A percentile compares a stretch with the other conserved stretches of the same genome.
phyloP scores from a whole-genome alignment of 2,888 invertebrate species.

The Mallateleia sp. region DNA sequence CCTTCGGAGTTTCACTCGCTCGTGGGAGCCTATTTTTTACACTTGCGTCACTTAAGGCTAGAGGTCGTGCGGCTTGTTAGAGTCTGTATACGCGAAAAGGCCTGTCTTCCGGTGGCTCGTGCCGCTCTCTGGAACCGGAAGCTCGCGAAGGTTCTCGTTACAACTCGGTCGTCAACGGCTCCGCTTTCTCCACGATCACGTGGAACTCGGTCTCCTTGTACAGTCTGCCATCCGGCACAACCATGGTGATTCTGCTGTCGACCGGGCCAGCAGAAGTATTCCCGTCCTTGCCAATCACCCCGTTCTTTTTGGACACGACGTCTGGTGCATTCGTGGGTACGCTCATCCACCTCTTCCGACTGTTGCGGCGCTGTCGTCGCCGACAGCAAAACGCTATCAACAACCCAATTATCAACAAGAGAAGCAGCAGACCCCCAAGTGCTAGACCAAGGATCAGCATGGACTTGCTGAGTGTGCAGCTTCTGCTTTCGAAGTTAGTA shows the following conservation, averaged over 20 bases:
- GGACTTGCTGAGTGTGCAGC: constrained; percentile 86
- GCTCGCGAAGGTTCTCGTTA: constrained; percentile 89
- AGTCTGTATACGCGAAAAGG: constrained; percentile 84
- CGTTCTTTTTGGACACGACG: constrained; percentile 90
- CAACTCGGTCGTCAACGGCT: constrained; percentile 95
- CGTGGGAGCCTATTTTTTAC: constrained; percentile 38
- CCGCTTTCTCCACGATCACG: constrained; percentile 96
- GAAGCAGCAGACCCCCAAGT: constrained; percentile 80
- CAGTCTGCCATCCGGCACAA: constrained; percentile 95
- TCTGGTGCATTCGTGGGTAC: constrained; percentile 88
- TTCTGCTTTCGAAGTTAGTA: constrained; percentile 84
- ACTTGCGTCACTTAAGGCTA: constrained; percentile 26
- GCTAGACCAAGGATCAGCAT: constrained; percentile 84
- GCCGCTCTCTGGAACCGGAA: constrained; percentile 76
- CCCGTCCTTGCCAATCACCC: constrained; percentile 89
- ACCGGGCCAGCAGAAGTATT: constrained; percentile 82
- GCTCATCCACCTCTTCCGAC: constrained; percentile 89
- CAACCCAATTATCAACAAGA: constrained; percentile 79
- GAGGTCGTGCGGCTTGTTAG: constrained; percentile 58
- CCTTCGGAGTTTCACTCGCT: too few species aligned
- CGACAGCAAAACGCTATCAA: constrained; percentile 87
- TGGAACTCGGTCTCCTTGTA: constrained; percentile 96
- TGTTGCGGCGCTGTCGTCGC: constrained; percentile 87
- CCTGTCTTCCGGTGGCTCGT: constrained; percentile 73
- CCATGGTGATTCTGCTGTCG: constrained; percentile 90